Conservation (phyloP, 2,113 vertebrate genomes). For the Orthochromis malagaraziensis region DNA sequence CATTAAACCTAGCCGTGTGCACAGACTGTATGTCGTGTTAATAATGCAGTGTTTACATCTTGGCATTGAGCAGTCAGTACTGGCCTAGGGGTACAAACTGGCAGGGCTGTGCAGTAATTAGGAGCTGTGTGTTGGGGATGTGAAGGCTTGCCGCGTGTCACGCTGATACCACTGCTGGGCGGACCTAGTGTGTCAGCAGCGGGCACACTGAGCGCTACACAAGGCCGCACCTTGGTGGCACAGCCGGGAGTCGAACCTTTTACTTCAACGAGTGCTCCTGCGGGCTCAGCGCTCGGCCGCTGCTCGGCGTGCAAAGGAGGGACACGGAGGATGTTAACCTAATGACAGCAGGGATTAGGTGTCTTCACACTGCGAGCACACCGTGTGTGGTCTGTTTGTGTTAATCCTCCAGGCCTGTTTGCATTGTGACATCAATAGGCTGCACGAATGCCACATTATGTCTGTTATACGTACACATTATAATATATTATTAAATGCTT, state of each 20-base stretch:
- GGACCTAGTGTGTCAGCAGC: neutral
- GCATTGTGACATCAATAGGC: neutral
- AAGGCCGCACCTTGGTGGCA: neutral
- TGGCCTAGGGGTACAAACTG: constrained; percentile 50
- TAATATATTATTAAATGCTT: neutral
- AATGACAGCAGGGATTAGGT: neutral
- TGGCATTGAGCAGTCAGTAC: constrained; percentile 35
- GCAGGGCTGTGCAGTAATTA: constrained; percentile 54
- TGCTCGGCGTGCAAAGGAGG: neutral
- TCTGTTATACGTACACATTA: neutral
- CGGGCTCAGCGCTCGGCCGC: neutral
- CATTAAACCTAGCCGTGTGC: constrained; percentile 21
- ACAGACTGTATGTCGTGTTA: constrained; percentile 50
- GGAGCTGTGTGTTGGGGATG: constrained; percentile 33
- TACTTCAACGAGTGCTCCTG: neutral
- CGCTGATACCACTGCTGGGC: constrained; percentile 34
- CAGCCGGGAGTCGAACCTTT: constrained; percentile 1
- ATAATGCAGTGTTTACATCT: constrained; percentile 66
- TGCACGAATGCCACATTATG: rapidly evolving
- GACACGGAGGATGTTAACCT: neutral
- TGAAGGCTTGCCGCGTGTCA: constrained; percentile 28
- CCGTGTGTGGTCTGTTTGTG: neutral
- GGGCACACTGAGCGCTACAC: neutral
- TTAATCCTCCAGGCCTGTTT: neutral
- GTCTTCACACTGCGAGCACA: neutral